phyloP scores from a whole-genome alignment of 1,140 invertebrate genomes.

The Lutraria rhynchaena region DNA sequence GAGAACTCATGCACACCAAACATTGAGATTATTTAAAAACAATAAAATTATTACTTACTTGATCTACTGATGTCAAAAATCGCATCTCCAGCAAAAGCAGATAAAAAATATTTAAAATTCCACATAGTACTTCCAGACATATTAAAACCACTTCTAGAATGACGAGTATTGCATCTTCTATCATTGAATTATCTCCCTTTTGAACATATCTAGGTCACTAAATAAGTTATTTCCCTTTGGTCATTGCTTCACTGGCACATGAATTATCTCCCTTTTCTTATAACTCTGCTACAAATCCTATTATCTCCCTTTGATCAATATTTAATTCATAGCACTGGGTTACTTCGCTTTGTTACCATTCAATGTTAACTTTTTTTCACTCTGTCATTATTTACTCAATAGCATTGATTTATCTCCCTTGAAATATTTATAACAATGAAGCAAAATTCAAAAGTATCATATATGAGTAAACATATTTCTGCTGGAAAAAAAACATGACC shows the following conservation, averaged over 20 bases:
- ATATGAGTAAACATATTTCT: too few species aligned
- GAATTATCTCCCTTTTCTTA: conserved; percentile 30
- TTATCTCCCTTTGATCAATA: too few species aligned
- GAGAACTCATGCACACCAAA: too few species aligned
- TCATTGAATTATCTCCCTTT: conserved; percentile 41
- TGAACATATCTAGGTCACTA: background rate
- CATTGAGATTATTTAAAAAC: too few species aligned
- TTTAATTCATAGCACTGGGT: too few species aligned
- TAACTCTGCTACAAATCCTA: too few species aligned
- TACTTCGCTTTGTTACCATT: background rate
- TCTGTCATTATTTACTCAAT: background rate
- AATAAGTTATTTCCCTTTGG: background rate
- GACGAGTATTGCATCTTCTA: conserved; percentile 40
- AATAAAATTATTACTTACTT: conserved; percentile 29
- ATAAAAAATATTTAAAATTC: conserved; percentile 25
- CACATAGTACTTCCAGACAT: conserved; percentile 39
- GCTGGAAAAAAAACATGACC: too few species aligned
- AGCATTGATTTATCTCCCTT: conserved; percentile 3
- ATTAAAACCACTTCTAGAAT: conserved; percentile 34
- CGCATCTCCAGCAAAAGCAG: conserved; percentile 45
- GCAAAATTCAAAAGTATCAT: too few species aligned
- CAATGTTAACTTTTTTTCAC: background rate
- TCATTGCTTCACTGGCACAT: too few species aligned
- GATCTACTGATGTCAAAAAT: conserved; percentile 12
- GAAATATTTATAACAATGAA: too few species aligned